Percentiles rank a stretch among this genome's conserved stretches.
phyloP scores from a whole-genome alignment of 2,888 invertebrate genomes.

The Therioaphis trifolii region DNA sequence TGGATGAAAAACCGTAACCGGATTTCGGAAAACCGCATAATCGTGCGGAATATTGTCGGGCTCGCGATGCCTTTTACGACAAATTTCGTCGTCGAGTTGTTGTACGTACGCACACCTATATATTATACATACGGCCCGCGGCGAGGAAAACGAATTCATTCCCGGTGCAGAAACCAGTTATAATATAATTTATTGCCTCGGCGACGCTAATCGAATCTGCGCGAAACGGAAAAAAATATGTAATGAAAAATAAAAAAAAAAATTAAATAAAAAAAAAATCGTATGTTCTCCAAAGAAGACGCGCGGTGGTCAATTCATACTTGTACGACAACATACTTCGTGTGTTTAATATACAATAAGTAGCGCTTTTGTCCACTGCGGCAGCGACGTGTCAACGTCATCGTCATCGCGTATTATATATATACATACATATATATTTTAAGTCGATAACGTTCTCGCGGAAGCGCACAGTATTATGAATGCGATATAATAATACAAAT shows the following conservation, averaged over 20 bases:
- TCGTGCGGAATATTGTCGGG: not conserved
- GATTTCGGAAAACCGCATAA: not conserved
- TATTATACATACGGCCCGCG: not conserved
- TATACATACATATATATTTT: not conserved
- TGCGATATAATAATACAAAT: not conserved
- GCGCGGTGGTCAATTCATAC: not conserved
- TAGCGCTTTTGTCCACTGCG: not conserved
- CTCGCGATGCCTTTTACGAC: not conserved
- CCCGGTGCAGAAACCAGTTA: not conserved
- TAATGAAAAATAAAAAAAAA: not conserved
- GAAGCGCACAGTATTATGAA: too few relatives aligned
- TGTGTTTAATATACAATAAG: not conserved
- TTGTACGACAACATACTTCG: too few relatives aligned
- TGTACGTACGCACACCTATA: too few relatives aligned
- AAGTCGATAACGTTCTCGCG: too few relatives aligned
- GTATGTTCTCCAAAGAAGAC: too few relatives aligned
- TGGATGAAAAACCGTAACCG: not conserved
- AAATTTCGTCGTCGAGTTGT: not conserved
- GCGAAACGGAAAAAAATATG: not conserved
- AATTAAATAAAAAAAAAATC: not conserved
- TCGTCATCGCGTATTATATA: not conserved
- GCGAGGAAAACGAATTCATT: not conserved
- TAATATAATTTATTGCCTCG: not conserved
- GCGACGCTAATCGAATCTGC: not conserved
- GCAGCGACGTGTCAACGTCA: slow-evolving; percentile 1